Conservation (phyloP, 2,888 invertebrate genomes). For the Fragum fragum region DNA sequence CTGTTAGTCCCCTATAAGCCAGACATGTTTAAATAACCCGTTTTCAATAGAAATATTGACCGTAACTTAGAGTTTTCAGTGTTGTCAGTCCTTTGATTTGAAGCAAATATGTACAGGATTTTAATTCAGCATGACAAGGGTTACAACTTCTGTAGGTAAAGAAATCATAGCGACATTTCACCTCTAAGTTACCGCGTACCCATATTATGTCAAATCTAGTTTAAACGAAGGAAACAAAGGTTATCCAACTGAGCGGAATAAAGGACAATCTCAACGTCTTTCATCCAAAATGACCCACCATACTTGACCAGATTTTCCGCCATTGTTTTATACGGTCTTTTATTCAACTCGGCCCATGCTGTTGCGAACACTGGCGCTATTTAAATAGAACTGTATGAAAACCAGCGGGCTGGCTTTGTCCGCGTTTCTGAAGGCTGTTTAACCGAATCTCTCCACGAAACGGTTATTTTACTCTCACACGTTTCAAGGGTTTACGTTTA, state of each 20-base stretch:
- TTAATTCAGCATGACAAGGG: no score
- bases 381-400: slow-evolving; percentile 23
- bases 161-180: slow-evolving; percentile 25
- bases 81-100: no score
- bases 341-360: slow-evolving; percentile 9
- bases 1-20: no score
- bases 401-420: neutral
- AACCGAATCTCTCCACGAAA: neutral
- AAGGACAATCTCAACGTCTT: slow-evolving; percentile 30
- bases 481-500: neutral
- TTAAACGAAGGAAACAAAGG: slow-evolving; percentile 28
- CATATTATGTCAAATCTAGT: slow-evolving; percentile 21
- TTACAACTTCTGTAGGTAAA: no score
- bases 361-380: slow-evolving; percentile 13
- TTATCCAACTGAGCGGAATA: slow-evolving; percentile 26
- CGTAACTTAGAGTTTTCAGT: no score
- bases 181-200: slow-evolving; percentile 16
- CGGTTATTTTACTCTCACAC: slow-evolving; percentile 3
- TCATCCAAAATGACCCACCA: slow-evolving; percentile 26
- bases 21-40: no score
- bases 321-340: slow-evolving; percentile 26
- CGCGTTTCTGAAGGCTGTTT: neutral
- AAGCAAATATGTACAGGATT: no score
- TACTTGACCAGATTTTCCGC: slow-evolving; percentile 30
- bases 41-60: no score